A percentile compares a stretch with the other conserved stretches of the same genome.
phyloP scores from a whole-genome alignment of 2,797 vertebrate species.

The Tragopan temminckii region DNA sequence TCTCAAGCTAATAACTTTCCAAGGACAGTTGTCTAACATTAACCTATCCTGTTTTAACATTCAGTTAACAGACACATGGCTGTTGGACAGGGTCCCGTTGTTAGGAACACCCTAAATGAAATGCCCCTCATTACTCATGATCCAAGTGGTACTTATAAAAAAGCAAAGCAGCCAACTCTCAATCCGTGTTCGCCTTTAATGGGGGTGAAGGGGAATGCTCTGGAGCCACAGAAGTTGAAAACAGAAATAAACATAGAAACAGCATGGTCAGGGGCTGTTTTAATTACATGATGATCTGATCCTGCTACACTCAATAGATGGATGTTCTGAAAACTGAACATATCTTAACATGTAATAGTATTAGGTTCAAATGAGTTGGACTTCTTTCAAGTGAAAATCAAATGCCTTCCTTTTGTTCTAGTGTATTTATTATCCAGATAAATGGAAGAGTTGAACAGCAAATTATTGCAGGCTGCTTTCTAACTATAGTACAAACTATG shows the following conservation, averaged over 20 bases:
- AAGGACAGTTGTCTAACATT: slow-evolving; percentile 72
- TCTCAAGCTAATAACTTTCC: slow-evolving; percentile 68
- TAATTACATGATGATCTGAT: slow-evolving; percentile 58
- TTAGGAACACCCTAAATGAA: slow-evolving; percentile 67
- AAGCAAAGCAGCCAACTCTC: slow-evolving; percentile 51
- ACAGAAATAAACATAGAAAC: slow-evolving; percentile 77
- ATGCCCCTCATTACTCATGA: slow-evolving; percentile 71
- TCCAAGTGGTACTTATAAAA: slow-evolving; percentile 46
- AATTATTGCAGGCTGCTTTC: not conserved
- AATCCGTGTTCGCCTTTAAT: slow-evolving; percentile 66
- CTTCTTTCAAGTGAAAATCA: not conserved
- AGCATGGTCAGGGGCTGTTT: slow-evolving; percentile 32
- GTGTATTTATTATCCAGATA: not conserved
- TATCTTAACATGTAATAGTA: not conserved
- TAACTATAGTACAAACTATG: not conserved
- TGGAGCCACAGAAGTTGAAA: slow-evolving; percentile 53
- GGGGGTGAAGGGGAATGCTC: slow-evolving; percentile 10
- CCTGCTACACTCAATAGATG: slow-evolving; percentile 19
- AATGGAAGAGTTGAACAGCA: not conserved
- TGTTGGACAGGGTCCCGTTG: slow-evolving; percentile 51
- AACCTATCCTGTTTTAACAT: slow-evolving; percentile 73
- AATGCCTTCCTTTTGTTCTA: not conserved
- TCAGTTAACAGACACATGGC: slow-evolving; percentile 68
- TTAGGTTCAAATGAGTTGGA: not conserved
- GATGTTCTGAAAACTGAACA: slow-evolving; percentile 28